Conservation (phyloP, 2,113 vertebrate species). For the Pelmatolapia mariae region DNA sequence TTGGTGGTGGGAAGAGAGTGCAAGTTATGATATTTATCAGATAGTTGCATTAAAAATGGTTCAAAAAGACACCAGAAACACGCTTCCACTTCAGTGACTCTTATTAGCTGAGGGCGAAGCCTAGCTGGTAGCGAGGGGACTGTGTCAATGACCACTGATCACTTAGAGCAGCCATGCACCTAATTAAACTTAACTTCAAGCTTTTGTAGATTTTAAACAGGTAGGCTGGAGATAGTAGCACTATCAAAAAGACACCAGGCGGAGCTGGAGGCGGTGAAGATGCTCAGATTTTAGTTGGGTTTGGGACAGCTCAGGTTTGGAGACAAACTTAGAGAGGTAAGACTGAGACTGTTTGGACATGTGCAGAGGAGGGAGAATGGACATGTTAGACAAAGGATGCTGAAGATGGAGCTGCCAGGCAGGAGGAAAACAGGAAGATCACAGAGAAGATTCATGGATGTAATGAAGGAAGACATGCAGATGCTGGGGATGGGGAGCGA, state of each 20-base stretch:
- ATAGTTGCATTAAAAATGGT: neutral
- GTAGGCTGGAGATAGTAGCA: neutral
- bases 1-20: neutral
- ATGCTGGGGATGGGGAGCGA: neutral
- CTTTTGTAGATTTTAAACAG: neutral
- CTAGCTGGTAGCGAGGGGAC: neutral
- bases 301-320: neutral
- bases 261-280: rapidly evolving
- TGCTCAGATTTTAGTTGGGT: neutral
- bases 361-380: neutral
- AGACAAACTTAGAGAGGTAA: neutral
- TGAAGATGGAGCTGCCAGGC: neutral
- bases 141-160: neutral
- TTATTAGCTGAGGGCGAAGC: neutral
- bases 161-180: neutral
- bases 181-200: neutral
- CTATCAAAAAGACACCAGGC: neutral
- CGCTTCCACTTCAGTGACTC: neutral
- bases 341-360: neutral
- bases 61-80: neutral
- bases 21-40: neutral
- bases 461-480: neutral
- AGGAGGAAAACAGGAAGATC: neutral
- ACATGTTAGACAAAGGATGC: neutral
- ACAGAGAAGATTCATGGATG: neutral